Percentiles rank a stretch among this genome's conserved stretches.
These are phyloP conservation scores for Cichlasoma orientale DNA, from an alignment of 2,797 vertebrate genomes.

Conservation along the genomic window DNA sequence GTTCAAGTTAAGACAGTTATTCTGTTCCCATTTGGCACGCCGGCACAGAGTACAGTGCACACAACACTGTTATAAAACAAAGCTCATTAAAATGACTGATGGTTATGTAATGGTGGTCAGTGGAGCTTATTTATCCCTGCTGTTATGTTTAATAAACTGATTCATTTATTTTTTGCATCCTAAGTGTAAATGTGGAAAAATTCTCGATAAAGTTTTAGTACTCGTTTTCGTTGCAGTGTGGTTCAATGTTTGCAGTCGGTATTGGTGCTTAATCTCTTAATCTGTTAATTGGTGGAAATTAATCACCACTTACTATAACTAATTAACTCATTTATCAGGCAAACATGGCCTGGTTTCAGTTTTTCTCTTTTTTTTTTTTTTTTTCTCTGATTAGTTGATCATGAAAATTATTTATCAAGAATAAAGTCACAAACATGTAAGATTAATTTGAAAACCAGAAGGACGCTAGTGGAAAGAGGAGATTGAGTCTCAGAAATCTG, in stretches of 20 bases:
- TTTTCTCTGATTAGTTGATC: background rate
- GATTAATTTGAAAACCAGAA: background rate
- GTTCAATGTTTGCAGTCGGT: background rate
- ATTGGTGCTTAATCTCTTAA: background rate
- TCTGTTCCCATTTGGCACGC: background rate
- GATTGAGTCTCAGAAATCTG: background rate
- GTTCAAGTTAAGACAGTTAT: background rate
- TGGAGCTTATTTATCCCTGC: background rate
- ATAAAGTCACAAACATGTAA: background rate
- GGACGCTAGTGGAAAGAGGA: background rate
- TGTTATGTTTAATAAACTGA: background rate
- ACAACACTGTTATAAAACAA: background rate
- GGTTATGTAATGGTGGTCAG: background rate
- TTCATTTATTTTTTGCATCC: background rate
- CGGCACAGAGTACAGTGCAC: background rate
- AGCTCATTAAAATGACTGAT: background rate
- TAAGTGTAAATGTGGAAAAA: background rate
- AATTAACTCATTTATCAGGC: background rate
- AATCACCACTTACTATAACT: background rate
- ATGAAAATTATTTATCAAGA: background rate
- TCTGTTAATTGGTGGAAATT: background rate
- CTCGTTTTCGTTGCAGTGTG: too few relatives aligned
- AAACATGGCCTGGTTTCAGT: background rate
- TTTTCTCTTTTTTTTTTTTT: background rate
- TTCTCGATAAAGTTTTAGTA: background rate